A percentile compares a stretch with the other conserved stretches of the same genome.
phyloP scores from a whole-genome alignment of 2,797 vertebrate species.

The Myripristis jacobus region DNA sequence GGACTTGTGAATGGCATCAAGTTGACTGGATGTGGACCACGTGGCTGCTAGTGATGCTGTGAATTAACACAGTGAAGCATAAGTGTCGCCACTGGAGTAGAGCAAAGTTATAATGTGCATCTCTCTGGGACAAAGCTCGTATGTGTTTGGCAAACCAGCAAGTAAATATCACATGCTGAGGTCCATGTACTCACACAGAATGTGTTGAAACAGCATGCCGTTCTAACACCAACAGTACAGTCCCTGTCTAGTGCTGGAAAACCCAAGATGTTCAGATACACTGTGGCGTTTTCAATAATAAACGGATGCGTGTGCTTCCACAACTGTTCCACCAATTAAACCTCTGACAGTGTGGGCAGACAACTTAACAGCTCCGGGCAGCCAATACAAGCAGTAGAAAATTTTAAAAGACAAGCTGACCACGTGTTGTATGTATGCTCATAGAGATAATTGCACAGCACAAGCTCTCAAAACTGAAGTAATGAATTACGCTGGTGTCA shows the following conservation, averaged over 20 bases:
- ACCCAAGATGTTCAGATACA: slow-evolving; percentile 7
- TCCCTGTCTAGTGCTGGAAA: neutral
- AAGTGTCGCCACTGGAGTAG: slow-evolving; percentile 6
- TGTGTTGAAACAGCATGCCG: neutral
- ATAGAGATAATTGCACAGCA: slow-evolving; percentile 6
- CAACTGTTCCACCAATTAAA: neutral
- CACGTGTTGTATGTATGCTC: too few relatives aligned
- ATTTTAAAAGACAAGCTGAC: slow-evolving; percentile 16
- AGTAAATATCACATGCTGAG: slow-evolving; percentile 19
- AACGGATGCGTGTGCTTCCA: neutral
- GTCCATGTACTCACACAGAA: neutral
- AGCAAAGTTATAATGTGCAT: neutral
- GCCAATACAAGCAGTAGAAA: slow-evolving; percentile 23
- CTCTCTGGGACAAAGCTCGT: slow-evolving; percentile 7
- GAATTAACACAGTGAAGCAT: slow-evolving; percentile 3
- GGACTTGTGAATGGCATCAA: slow-evolving; percentile 14
- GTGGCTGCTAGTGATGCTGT: slow-evolving; percentile 21
- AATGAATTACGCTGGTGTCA: slow-evolving; percentile 41
- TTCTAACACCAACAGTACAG: neutral
- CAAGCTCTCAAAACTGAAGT: slow-evolving; percentile 31
- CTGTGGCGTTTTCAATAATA: slow-evolving; percentile 13
- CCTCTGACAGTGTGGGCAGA: neutral
- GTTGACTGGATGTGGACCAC: slow-evolving; percentile 18
- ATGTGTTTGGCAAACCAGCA: slow-evolving; percentile 20
- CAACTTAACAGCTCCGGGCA: slow-evolving; percentile 10